Percentiles rank a stretch among this genome's conserved stretches.
Evolutionary conservation across 2,797 vertebrate species (phyloP).

Genomic region (Acrossocheilus wenchowensis): DNA sequence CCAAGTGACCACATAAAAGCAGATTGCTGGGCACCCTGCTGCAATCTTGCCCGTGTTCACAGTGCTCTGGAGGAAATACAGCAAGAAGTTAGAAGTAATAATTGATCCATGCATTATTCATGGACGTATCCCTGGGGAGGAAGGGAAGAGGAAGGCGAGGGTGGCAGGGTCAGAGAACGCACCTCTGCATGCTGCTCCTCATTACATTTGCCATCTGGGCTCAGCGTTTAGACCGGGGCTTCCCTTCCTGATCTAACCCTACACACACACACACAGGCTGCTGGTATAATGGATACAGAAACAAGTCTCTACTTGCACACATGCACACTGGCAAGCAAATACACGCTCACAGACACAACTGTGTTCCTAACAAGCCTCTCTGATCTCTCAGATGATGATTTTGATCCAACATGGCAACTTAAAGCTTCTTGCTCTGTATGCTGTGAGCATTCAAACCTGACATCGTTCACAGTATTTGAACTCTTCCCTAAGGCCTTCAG

Average conservation of each 20-base stretch:
- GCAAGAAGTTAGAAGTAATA: conserved; percentile 55
- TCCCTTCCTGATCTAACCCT: conserved; percentile 50
- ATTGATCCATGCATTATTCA: conserved; percentile 63
- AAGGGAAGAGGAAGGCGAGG: conserved; percentile 8
- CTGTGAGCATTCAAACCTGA: conserved; percentile 34
- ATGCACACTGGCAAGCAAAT: conserved; percentile 15
- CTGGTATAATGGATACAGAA: background rate
- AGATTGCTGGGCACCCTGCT: background rate
- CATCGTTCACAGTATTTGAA: conserved; percentile 27
- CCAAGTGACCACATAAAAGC: conserved; percentile 40
- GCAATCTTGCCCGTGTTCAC: conserved; percentile 7
- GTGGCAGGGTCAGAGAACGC: conserved; percentile 46
- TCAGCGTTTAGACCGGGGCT: conserved; percentile 45
- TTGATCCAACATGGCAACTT: conserved; percentile 39
- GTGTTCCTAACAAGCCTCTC: conserved; percentile 10
- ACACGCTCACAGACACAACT: conserved; percentile 9
- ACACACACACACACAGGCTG: background rate
- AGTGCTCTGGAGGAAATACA: conserved; percentile 15
- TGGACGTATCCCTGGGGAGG: conserved; percentile 27
- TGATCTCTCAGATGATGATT: conserved; percentile 41
- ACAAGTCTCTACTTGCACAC: conserved; percentile 4
- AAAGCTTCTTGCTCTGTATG: conserved; percentile 9
- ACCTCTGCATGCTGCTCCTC: conserved; percentile 53
- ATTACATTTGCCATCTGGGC: conserved; percentile 56
- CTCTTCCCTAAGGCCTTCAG: conserved; percentile 22